A percentile compares a stretch with the other conserved stretches of the same genome.
These are phyloP conservation scores for Drosophila demipolita DNA, from an alignment of 2,888 invertebrate species.

Conservation along the genomic window DNA sequence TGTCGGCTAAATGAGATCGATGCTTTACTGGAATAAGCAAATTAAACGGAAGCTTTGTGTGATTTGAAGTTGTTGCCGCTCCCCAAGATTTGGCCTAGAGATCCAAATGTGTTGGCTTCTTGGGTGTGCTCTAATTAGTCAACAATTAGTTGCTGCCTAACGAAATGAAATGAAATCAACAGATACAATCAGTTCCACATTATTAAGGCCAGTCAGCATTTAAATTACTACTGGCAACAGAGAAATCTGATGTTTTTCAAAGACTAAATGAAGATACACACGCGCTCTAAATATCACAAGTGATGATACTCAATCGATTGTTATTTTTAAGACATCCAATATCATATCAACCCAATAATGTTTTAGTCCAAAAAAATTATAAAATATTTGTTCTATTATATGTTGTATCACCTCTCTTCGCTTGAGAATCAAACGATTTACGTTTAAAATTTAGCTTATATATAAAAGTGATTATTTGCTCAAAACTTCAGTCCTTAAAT, in stretches of 20 bases:
- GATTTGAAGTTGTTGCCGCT: constrained; percentile 22
- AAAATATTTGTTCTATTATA: background rate
- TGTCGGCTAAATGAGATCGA: constrained; percentile 12
- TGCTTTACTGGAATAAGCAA: constrained; percentile 22
- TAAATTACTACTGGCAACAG: constrained; percentile 26
- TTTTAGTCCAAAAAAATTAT: background rate
- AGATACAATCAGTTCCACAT: constrained; percentile 14
- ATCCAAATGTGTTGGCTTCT: constrained; percentile 20
- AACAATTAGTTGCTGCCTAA: constrained; percentile 26
- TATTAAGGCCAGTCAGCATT: constrained; percentile 48
- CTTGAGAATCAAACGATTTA: background rate
- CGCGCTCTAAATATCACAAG: background rate
- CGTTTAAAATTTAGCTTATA: background rate
- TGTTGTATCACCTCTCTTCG: background rate
- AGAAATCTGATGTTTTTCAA: constrained; percentile 56
- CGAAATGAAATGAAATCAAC: constrained; percentile 38
- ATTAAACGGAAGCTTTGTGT: constrained; percentile 71
- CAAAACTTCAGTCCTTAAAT: too few species aligned
- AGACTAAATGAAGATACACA: constrained; percentile 18
- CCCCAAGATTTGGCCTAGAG: constrained; percentile 13
- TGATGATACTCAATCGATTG: background rate
- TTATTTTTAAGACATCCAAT: background rate
- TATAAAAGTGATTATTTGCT: background rate
- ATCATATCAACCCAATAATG: background rate
- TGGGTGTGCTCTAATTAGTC: constrained; percentile 35